Percentiles rank a stretch among this genome's conserved stretches.
phyloP scores from a whole-genome alignment of 1,140 invertebrate genomes.

The Listronotus bonariensis region DNA sequence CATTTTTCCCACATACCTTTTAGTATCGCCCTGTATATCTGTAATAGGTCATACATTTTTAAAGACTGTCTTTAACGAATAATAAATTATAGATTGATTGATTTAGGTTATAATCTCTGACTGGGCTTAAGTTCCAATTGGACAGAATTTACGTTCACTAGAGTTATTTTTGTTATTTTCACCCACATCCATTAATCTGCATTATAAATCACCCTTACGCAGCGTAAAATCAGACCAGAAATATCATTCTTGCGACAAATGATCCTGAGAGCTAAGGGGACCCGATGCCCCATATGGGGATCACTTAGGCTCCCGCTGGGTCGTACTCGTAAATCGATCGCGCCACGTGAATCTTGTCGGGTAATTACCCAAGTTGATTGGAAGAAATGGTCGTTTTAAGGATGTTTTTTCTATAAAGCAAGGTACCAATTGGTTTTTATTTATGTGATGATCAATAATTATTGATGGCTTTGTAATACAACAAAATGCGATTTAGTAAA shows the following conservation, averaged over 20 bases:
- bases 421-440: too few species aligned
- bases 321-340: conserved; percentile 19
- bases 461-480: too few species aligned
- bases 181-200: conserved; percentile 12
- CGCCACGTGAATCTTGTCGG: conserved; percentile 13
- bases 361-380: conserved; percentile 3
- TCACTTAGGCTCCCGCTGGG: conserved; percentile 9
- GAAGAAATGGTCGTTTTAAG: neutral
- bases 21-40: too few species aligned
- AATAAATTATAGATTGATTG: too few species aligned
- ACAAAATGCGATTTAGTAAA: too few species aligned
- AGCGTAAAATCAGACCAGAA: conserved; percentile 16
- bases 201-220: conserved; percentile 7
- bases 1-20: too few species aligned
- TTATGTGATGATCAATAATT: too few species aligned
- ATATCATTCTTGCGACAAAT: conserved; percentile 18
- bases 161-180: conserved; percentile 1
- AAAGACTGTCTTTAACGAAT: too few species aligned
- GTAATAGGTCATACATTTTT: too few species aligned
- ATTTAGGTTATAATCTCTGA: too few species aligned
- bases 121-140: too few species aligned
- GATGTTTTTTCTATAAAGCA: neutral
- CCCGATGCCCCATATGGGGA: conserved; percentile 13
- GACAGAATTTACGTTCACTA: too few species aligned
- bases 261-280: conserved; percentile 1